Base-by-base conservation (phyloP, 2,888 invertebrate genomes). In the Leptura quadrifasciata region DNA sequence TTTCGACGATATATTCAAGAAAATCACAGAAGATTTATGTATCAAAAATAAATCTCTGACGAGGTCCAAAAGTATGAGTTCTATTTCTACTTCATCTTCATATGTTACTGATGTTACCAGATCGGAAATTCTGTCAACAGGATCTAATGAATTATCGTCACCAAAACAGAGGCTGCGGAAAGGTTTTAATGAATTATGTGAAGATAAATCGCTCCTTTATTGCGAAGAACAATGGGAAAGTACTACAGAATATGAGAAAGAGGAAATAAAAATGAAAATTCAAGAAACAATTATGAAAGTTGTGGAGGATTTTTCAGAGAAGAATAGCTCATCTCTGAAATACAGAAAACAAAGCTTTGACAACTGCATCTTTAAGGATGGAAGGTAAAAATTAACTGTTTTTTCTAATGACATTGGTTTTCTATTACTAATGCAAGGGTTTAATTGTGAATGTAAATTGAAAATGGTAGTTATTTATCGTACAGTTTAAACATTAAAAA, bases 291-390 rank as follows among this genome's bases (percentile, higher is more conserved):
- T 92, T 20, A 82, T 80, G 15, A 85, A 89, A 12, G 87, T 87
- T 20, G 77, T 91, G 17, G 90, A 91, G 63, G 89, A 86, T 83
- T 88, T 89, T 69, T 89, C 90, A 17, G 89, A 89, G 24, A 78
- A 81, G 0, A 74, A 67, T 58, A 68, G 67, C 3, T 82, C 84
- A 0, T 61, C 54, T 68, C 79, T 86, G 24, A 76, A 72, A 35
- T 72, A 78, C 27, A 76, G 81, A 58, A 77, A 68, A 21, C 77
- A 80, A 20, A 75, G 64, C 18, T 91, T 91, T 90, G 90, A 90
- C 76, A 92, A 92, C 82, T 92, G 91, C 79, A 87, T 90, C 79
- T 91, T 91, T 81, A 86, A 90, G 64, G 80, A 85, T 79, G 90
- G 91, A 81, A 88, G 90, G 92, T 92, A 88, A 85, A n/a, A n/a